Evolutionary conservation across 1,140 invertebrate species (phyloP), one percentile per base, ranked within the genome.

Genomic region (Danaus melanippus): DNA sequence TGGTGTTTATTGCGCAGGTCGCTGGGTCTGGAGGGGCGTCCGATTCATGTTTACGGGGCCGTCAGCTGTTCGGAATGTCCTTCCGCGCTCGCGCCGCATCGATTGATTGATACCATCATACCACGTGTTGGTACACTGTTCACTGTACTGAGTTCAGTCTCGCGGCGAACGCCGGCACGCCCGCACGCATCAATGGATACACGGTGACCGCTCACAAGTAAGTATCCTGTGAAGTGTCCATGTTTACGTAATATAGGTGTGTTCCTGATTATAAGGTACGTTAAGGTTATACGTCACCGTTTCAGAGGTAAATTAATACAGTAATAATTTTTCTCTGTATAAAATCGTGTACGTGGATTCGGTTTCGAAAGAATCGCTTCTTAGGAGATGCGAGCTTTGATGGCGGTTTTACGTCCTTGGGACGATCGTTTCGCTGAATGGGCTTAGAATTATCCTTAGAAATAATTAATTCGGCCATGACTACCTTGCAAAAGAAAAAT

Each of bases 41-140:
- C 76, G 69, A 82, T 84, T 84, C 81, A 84, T 84, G 81, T 79
- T 84, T 84, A 84, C 79, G 71, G 72, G 68, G 64, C 66, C 78
- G 79, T 81, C 82, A 85, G 82, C 82, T 85, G 82, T 83, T 85
- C 79, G 55, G 81, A 82, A 82, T 81, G 81, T 32, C 21, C 21
- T 74, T 74, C 61, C 74, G 76, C 75, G 76, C 74, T 67, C 71
- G 76, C 76, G 70, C 71, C 64, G 67, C 74, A 76, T 81, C 80
- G 77, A 84, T 84, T 81, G 80, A 76, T 75, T 74, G 71, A 74
- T 75, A 78, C 70, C 58, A 50, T 32, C 21, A 32, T 8, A 68
- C 67, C 76, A 79, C 76, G 76, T 77, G 76, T 71, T 67, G 56
- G 63, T 32, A 32, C 21, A 32, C 21, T 32, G 21, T 32, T 32